These are phyloP conservation scores for Myotis vivesi DNA, from an alignment of 2,797 vertebrate genomes.

Conservation along the genomic window DNA sequence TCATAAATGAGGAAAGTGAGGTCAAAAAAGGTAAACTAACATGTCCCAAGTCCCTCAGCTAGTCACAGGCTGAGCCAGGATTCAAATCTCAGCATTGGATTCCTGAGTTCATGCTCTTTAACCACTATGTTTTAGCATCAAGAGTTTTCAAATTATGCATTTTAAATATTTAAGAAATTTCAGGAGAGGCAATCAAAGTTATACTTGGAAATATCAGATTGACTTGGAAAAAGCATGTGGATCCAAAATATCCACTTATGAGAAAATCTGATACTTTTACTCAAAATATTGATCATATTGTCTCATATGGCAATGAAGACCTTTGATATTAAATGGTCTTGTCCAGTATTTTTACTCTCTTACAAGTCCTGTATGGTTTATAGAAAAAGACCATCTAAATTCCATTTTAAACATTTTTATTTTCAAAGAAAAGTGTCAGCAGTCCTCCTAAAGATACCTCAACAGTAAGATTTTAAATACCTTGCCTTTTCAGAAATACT, in stretches of 20 bases:
- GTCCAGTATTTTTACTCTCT: background rate
- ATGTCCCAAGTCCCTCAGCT: background rate
- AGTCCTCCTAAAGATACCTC: constrained; percentile 21
- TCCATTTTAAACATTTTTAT: constrained; percentile 35
- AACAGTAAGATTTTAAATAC: background rate
- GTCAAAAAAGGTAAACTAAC: background rate
- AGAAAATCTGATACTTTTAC: background rate
- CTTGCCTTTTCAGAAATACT: background rate
- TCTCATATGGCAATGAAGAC: background rate
- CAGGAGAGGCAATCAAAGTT: background rate
- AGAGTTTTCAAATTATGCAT: background rate
- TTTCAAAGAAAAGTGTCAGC: constrained; percentile 57
- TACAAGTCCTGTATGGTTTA: background rate
- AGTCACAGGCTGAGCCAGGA: background rate
- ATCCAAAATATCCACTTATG: constrained; percentile 7
- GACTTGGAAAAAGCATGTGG: background rate
- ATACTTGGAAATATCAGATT: constrained; percentile 26
- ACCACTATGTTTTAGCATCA: background rate
- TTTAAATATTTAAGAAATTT: constrained; percentile 38
- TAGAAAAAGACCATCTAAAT: constrained; percentile 19
- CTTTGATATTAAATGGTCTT: background rate
- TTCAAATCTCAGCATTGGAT: background rate
- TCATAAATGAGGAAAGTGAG: background rate
- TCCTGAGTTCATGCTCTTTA: background rate
- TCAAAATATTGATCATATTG: constrained; percentile 2